These are phyloP conservation scores for Atherinosoma microstoma DNA, from an alignment of 2,797 vertebrate genomes.

Conservation along the genomic window DNA sequence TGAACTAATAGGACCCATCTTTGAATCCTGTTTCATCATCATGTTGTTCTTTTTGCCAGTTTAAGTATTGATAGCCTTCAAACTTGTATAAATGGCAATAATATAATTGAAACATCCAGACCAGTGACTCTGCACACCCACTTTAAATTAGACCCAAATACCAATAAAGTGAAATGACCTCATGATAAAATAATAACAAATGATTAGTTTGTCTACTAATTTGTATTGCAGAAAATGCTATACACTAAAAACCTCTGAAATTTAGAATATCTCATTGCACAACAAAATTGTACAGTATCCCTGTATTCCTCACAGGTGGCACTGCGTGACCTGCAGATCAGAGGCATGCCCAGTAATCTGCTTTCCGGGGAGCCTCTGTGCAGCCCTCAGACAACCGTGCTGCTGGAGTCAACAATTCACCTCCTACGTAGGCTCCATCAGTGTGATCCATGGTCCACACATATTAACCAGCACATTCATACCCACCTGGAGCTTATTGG, in stretches of 20 bases:
- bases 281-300: neutral
- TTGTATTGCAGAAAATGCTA: neutral
- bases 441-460: conserved; percentile 80
- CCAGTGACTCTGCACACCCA: neutral
- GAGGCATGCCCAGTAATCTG: conserved; percentile 85
- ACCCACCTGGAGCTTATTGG: conserved; percentile 83
- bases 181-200: neutral
- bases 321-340: conserved; percentile 85
- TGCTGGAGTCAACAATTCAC: conserved; percentile 83
- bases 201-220: neutral
- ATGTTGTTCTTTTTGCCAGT: neutral
- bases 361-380: conserved; percentile 86
- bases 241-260: neutral
- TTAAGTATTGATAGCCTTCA: neutral
- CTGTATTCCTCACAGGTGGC: conserved; percentile 78
- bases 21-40: neutral
- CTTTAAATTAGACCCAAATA: neutral
- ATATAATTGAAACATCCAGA: neutral
- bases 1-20: neutral
- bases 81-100: neutral
- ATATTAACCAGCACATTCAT: conserved; percentile 84
- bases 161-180: neutral
- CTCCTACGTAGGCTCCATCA: conserved; percentile 82
- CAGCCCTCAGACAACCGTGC: conserved; percentile 81
- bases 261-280: neutral